Evolutionary conservation across 2,888 invertebrate species (phyloP), one percentile per base, ranked within the genome.

Genomic region (Pristionchus exspectatus): DNA sequence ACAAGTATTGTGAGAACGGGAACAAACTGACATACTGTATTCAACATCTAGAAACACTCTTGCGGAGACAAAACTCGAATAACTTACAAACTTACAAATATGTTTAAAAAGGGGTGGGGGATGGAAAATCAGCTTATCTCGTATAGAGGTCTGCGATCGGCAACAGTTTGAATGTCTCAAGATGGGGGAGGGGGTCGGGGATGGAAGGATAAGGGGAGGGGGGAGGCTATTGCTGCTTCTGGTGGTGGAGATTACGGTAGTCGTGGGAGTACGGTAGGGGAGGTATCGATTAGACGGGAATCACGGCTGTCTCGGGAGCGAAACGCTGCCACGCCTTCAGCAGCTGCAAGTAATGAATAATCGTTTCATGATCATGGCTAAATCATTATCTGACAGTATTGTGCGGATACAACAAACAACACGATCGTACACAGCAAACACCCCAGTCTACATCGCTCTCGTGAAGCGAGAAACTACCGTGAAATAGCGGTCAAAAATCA

Each of bases 251-350:
- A 77, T 77, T 77, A 44, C 77, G 44, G 44, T 77, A 44, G 74
- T 16, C 18, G 44, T 21, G 77, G 77, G 77, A 69, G n/a, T 77
- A 77, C 77, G 77, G 77, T 77, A 77, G n/a, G 30, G 3, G 21
- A 84, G 21, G 56, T 54, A 59, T 84, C 54, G 54, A 72, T 88
- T 77, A 93, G 66, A 91, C 85, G 84, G 91, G 92, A 95, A 98
- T 98, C 92, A 97, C 97, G 95, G 97, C 97, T 38, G 98, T 98
- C 95, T 98, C 98, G 0, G 98, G 98, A 93, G 98, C 96, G 96
- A 99, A 99, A 38, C 69, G 69, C 27, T 85, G 85, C 85, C 89
- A 91, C 38, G 90, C 69, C 59, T 90, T 91, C 63, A 91, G 87
- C 84, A 91, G 88, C 87, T 90, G 85, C 2, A 90, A 90, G 9